Evolutionary conservation across 2,113 vertebrate species (phyloP).

Genomic region (Podocnemis expansa): DNA sequence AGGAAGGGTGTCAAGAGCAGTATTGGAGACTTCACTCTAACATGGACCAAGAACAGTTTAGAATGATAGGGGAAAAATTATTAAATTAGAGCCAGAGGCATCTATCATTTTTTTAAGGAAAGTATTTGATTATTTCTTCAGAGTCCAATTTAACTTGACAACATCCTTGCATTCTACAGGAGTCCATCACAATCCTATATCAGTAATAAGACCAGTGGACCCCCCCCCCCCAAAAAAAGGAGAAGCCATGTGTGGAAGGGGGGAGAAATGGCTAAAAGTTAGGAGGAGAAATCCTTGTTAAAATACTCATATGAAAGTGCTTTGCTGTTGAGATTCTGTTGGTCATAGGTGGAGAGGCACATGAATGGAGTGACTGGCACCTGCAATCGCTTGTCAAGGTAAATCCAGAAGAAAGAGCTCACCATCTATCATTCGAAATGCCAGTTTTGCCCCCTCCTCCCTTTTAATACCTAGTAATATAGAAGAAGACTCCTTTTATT

Average conservation of each 20-base stretch:
- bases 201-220: background rate
- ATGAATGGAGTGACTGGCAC: background rate
- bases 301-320: constrained; percentile 27
- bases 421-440: constrained; percentile 35
- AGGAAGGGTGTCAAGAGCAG: background rate
- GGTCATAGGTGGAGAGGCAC: background rate
- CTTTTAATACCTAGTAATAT: background rate
- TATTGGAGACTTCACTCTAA: constrained; percentile 17
- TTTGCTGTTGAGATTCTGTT: background rate
- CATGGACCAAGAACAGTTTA: background rate
- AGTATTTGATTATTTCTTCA: constrained; percentile 26
- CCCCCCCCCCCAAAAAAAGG: too few species aligned
- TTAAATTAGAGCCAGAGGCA: constrained; percentile 42
- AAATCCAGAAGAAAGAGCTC: background rate
- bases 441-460: background rate
- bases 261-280: background rate
- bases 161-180: background rate
- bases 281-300: background rate
- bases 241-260: background rate
- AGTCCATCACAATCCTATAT: background rate
- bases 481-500: background rate
- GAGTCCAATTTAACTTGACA: constrained; percentile 19
- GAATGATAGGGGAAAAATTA: too few species aligned
- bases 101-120: constrained; percentile 49
- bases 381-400: background rate